Evolutionary conservation across 1,140 invertebrate species (phyloP).

Genomic region (Zaprionus ornatus): DNA sequence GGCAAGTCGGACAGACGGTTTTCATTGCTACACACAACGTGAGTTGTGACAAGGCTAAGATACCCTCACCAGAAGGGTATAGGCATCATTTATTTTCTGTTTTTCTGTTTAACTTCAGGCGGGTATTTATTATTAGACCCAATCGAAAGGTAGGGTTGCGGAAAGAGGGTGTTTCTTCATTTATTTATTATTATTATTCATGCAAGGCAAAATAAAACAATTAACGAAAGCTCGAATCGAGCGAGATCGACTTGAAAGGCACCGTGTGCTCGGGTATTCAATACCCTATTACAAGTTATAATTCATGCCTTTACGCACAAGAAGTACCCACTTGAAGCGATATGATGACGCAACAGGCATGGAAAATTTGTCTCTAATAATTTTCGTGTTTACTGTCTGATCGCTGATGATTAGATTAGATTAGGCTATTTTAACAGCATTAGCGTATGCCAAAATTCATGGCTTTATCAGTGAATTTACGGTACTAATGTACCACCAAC

Average conservation of each 20-base stretch:
- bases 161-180: neutral
- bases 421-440: neutral
- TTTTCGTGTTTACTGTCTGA: neutral
- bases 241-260: neutral
- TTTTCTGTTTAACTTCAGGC: conserved; percentile 6
- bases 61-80: neutral
- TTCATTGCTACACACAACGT: neutral
- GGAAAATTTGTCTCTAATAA: conserved; percentile 7
- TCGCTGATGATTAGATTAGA: conserved; percentile 5
- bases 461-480: conserved; percentile 5
- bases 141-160: neutral
- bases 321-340: neutral
- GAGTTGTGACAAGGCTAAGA: neutral
- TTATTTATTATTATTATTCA: conserved; percentile 8
- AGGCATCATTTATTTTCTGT: neutral
- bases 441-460: conserved; percentile 2
- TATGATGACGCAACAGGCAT: neutral
- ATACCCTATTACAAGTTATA: neutral
- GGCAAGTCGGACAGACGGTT: neutral
- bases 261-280: neutral
- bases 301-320: neutral
- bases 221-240: neutral
- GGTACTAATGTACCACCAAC: neutral
- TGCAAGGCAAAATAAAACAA: conserved; percentile 10
- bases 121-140: conserved; percentile 7